A percentile compares a stretch with the other conserved stretches of the same genome.
Conservation (phyloP, 2,797 vertebrate genomes). For the Gobio occitaniae region DNA sequence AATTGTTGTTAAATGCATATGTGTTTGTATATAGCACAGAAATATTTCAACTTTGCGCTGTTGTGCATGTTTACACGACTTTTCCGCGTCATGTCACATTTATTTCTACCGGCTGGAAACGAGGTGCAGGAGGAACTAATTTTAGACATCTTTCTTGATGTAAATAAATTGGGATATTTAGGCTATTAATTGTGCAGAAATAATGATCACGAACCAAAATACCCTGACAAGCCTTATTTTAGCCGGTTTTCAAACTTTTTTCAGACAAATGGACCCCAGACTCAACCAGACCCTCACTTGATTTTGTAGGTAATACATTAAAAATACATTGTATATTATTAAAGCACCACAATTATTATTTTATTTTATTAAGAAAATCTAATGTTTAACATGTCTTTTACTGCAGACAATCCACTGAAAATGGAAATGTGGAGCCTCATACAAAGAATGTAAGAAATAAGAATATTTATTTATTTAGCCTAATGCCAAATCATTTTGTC, state of each 20-base stretch:
- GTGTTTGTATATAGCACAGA: not conserved
- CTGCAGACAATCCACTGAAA: not conserved
- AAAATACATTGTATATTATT: not conserved
- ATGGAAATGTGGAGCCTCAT: too few species aligned
- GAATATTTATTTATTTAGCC: too few species aligned
- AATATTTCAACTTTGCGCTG: not conserved
- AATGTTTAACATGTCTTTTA: not conserved
- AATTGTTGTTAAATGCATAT: not conserved
- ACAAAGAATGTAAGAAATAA: too few species aligned
- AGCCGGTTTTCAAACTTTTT: not conserved
- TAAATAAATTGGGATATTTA: not conserved
- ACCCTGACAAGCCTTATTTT: not conserved
- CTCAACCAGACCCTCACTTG: not conserved
- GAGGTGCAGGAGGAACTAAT: constrained; percentile 62
- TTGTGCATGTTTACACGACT: not conserved
- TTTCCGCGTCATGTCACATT: constrained; percentile 19
- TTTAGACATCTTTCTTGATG: not conserved
- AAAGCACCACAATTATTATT: not conserved
- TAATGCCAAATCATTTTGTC: too few species aligned
- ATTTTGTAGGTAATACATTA: not conserved
- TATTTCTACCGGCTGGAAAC: constrained; percentile 71
- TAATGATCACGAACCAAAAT: not conserved
- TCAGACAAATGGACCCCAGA: not conserved
- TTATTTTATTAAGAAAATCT: not conserved
- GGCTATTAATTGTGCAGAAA: not conserved